Base-by-base conservation (phyloP, 2,888 invertebrate genomes). In the Heliconius charithonia region DNA sequence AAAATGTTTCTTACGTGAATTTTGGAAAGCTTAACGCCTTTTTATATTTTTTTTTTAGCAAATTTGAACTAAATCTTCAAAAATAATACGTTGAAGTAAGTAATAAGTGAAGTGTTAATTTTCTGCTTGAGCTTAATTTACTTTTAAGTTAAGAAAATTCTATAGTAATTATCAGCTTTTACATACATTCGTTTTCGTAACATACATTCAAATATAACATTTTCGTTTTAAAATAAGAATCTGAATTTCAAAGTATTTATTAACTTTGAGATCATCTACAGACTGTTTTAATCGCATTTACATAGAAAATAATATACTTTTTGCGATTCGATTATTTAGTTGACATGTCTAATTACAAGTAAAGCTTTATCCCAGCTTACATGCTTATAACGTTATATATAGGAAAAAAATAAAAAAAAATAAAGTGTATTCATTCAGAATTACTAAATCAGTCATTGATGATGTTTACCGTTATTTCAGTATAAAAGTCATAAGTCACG, bases 1-100 rank as follows among this genome's bases (percentile, higher is more conserved):
- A 59, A 72, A 72, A 59, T n/a, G 25, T 59, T 72, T 72, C 32
- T 59, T 72, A 59, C 56, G 56, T 37, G 72, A 72, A 72, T 72
- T 72, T 72, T 59, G 59, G 72, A 37, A 59, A 37, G 19, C 56
- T 59, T 72, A 32, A 72, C 32, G 27, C 16, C 27, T 29, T 63
- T 27, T n/a, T 72, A 13, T n/a, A n/a, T 56, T 71, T 10, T 71
- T 71, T 10, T 71, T 59, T 72, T 25, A 9, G 72, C 13, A 32
- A 72, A 16, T 32, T 56, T n/a, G 32, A 72, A 59, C n/a, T 25
- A 32, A 41, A 41, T 41, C 41, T 69, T 69, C 16, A 67, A n/a
- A 69, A 41, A 13, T 19, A 22, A 22, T 22, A 51, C 19, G 51
- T 51, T 51, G 22, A 51, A 51, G 7, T n/a, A 6, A 51, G 51